phyloP scores from a whole-genome alignment of 1,140 invertebrate species.

The Achatina immaculata region DNA sequence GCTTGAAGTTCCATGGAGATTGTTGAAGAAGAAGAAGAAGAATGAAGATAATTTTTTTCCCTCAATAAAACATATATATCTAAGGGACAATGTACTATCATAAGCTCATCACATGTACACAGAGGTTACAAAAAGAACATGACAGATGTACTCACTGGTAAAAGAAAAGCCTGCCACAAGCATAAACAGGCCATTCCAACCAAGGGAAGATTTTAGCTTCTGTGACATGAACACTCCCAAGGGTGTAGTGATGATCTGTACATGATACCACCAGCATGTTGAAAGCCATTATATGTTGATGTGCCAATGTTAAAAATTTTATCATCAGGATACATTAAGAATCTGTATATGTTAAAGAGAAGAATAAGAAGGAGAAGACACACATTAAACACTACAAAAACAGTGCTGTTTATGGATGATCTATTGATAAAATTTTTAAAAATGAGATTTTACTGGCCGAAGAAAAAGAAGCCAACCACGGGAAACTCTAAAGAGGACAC shows the following conservation, averaged over 20 bases:
- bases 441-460: too few relatives aligned
- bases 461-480: too few relatives aligned
- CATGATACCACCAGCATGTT: neutral
- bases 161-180: slow-evolving; percentile 55
- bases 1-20: too few relatives aligned
- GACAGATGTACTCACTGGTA: slow-evolving; percentile 56
- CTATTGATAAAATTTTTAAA: too few relatives aligned
- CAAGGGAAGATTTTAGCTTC: slow-evolving; percentile 47
- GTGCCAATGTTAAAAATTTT: neutral
- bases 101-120: too few relatives aligned
- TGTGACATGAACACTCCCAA: slow-evolving; percentile 51
- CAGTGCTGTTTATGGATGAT: too few relatives aligned
- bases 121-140: too few relatives aligned
- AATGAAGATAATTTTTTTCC: too few relatives aligned
- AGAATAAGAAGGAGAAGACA: neutral
- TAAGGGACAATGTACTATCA: too few relatives aligned
- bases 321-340: neutral
- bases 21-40: too few relatives aligned
- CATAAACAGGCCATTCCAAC: slow-evolving; percentile 59
- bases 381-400: neutral
- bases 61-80: too few relatives aligned
- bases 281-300: neutral
- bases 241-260: slow-evolving; percentile 52
- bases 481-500: too few relatives aligned
- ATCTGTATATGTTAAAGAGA: neutral